Base-by-base conservation (phyloP, 2,113 vertebrate genomes). In the Danio rerio region DNA sequence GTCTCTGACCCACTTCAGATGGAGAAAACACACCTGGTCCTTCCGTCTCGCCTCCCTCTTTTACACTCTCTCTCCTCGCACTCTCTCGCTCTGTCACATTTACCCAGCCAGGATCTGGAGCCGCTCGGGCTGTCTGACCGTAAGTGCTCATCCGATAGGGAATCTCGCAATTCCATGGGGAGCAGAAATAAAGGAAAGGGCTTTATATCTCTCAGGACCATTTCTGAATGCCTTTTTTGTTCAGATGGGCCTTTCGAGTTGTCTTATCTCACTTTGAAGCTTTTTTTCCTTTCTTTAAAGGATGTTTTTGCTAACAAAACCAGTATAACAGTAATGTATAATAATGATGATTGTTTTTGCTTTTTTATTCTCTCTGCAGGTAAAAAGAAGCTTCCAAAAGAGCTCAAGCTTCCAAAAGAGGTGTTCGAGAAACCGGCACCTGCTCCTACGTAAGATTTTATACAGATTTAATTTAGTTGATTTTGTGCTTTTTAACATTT, bases 341-440 rank as follows among this genome's bases (percentile, higher is more conserved):
- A 21, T 63, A 16, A n/a, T 84, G 2, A 18, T 62, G 62, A 52
- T 71, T 13, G 5, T 7, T 7, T n/a, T 62, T 21, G 79, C 10
- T 79, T 20, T 82, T 12, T 77, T 16, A 84, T 71, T 89, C 83
- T 91, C 61, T 80, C 58, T 88, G 0, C 87, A 98, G 96, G 93
- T 89, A 98, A 94, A 93, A 97, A 93, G 94, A 98, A 97, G 90
- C 95, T 94, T 82, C 92, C 91, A 88, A 31, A 31, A 31, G 31
- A 31, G 31, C 94, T 98, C 88, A 96, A 94, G 94, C 96, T 99
- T 76, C 91, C 95, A 21, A 96, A 95, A 88, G 96, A 97, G 92
- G 96, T 93, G 11, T 99, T 99, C 88, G 96, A 97, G 86, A 96
- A 98, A 78, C 93, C 96, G 49, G 88, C 95, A 88, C 93, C 96